Conservation (phyloP, 1,140 invertebrate genomes). For the Drosophila takahashii region DNA sequence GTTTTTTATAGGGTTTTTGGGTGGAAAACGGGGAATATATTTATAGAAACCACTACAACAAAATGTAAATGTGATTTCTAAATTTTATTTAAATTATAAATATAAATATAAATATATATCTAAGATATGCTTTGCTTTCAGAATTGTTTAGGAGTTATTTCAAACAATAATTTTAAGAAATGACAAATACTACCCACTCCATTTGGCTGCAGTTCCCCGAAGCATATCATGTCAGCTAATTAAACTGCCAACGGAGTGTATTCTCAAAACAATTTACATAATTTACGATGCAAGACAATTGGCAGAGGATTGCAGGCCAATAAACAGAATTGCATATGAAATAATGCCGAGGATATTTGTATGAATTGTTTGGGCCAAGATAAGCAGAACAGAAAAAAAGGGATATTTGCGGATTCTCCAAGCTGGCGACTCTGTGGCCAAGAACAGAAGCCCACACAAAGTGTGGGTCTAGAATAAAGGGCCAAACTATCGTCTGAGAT, state of each 20-base stretch:
- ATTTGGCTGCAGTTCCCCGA: neutral
- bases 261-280: slow-evolving; percentile 65
- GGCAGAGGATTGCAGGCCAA: slow-evolving; percentile 45
- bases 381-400: slow-evolving; percentile 21
- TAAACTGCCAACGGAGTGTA: slow-evolving; percentile 61
- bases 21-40: neutral
- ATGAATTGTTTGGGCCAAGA: slow-evolving; percentile 68
- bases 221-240: slow-evolving; percentile 47
- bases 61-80: no score
- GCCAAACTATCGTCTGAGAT: slow-evolving; percentile 65
- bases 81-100: no score
- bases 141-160: slow-evolving; percentile 1
- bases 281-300: slow-evolving; percentile 68
- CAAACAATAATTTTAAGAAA: slow-evolving; percentile 5
- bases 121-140: neutral
- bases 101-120: no score
- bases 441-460: slow-evolving; percentile 20
- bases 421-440: slow-evolving; percentile 46
- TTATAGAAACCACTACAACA: neutral
- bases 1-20: neutral
- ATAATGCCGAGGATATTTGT: slow-evolving; percentile 46
- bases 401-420: slow-evolving; percentile 31
- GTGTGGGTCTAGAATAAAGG: slow-evolving; percentile 38
- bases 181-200: slow-evolving; percentile 21
- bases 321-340: slow-evolving; percentile 61